These are phyloP conservation scores for Lasiurus cinereus DNA, from an alignment of 2,113 vertebrate species.

Conservation along the genomic window DNA sequence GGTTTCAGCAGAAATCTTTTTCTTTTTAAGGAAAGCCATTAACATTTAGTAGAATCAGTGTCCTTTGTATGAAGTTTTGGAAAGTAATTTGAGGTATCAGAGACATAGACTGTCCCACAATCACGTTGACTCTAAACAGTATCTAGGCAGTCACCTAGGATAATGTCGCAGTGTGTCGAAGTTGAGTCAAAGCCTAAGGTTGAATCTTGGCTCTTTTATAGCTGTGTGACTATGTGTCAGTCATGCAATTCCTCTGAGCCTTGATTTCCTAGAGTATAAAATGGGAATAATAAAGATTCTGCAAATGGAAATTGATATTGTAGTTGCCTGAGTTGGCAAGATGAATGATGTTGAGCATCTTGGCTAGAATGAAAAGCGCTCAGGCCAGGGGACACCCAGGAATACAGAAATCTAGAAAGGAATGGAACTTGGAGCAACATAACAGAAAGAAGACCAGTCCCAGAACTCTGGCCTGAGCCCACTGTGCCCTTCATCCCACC, in stretches of 20 bases:
- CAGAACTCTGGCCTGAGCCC: background rate
- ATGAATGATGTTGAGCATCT: background rate
- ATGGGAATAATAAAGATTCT: background rate
- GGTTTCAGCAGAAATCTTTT: no score
- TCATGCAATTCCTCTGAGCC: background rate
- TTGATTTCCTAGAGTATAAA: background rate
- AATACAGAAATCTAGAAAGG: background rate
- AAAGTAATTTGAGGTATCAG: background rate
- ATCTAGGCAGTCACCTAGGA: background rate
- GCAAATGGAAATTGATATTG: background rate
- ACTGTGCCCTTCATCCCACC: no score
- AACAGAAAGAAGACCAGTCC: background rate
- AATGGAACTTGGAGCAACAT: background rate
- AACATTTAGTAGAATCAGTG: background rate
- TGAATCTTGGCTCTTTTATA: background rate
- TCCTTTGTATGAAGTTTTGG: slow-evolving; percentile 38
- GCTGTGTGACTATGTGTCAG: background rate
- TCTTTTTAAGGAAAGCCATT: background rate
- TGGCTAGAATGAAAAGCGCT: background rate
- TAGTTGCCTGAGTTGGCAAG: background rate
- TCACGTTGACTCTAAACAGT: background rate
- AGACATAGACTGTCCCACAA: background rate
- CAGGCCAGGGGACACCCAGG: background rate
- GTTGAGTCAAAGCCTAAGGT: background rate
- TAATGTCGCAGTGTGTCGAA: background rate